These are phyloP conservation scores for Nyctibius bracteatus DNA, from an alignment of 2,113 vertebrate species.

Conservation along the genomic window DNA sequence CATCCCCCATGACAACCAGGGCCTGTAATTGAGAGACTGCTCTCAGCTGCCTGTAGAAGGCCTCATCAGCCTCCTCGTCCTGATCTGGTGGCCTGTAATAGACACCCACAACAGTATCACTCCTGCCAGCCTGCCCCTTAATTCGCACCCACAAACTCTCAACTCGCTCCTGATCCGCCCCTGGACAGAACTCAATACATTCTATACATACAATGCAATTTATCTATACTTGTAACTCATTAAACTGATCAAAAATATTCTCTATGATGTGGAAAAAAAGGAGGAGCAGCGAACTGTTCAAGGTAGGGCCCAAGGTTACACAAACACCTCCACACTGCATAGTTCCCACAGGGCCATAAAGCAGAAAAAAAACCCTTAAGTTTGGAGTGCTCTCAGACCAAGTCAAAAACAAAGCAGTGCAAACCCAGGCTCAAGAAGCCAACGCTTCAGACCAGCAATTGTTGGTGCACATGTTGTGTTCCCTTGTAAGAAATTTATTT, in stretches of 20 bases:
- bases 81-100: too few relatives aligned
- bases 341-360: neutral
- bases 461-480: neutral
- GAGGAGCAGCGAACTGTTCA: neutral
- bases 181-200: too few relatives aligned
- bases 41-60: too few relatives aligned
- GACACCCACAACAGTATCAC: too few relatives aligned
- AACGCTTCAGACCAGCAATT: neutral
- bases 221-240: neutral
- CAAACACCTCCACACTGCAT: neutral
- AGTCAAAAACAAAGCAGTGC: neutral
- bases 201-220: too few relatives aligned
- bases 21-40: too few relatives aligned
- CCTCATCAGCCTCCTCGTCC: too few relatives aligned
- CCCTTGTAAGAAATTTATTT: neutral
- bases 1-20: too few relatives aligned
- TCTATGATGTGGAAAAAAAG: rapidly evolving
- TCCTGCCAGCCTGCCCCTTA: too few relatives aligned
- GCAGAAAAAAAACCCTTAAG: neutral
- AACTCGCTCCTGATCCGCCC: too few relatives aligned
- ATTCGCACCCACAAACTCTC: too few relatives aligned
- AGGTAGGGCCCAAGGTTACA: neutral
- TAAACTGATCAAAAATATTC: neutral
- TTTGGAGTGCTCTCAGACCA: neutral
- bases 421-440: neutral